These are phyloP conservation scores for Sebastes matsubarae DNA, from an alignment of 2,797 vertebrate genomes.

Conservation along the genomic window DNA sequence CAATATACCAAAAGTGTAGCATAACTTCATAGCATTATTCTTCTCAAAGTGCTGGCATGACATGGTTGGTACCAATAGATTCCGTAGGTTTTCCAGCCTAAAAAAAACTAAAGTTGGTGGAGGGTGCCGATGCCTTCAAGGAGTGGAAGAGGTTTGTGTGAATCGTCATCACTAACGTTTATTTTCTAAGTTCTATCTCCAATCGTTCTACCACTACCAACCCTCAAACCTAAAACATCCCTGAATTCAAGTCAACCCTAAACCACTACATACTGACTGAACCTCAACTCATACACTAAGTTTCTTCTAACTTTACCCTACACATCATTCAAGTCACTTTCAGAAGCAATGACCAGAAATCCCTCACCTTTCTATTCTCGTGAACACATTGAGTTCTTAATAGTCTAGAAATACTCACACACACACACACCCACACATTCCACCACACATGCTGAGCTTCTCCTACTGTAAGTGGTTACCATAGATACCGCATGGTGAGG, in stretches of 20 bases:
- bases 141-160: neutral
- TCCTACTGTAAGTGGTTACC: slow-evolving; percentile 81
- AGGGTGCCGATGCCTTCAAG: too few relatives aligned
- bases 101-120: too few relatives aligned
- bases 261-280: neutral
- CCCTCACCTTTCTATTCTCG: slow-evolving; percentile 29
- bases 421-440: slow-evolving; percentile 39
- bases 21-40: too few relatives aligned
- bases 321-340: neutral
- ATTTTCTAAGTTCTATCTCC: neutral
- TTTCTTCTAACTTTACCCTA: neutral
- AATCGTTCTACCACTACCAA: neutral
- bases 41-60: rapidly evolving
- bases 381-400: slow-evolving; percentile 42
- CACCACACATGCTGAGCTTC: slow-evolving; percentile 63
- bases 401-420: slow-evolving; percentile 26
- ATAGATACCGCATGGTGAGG: slow-evolving; percentile 78
- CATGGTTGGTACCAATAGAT: too few relatives aligned
- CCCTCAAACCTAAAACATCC: neutral
- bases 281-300: neutral
- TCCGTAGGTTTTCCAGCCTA: too few relatives aligned
- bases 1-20: too few relatives aligned
- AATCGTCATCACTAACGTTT: neutral
- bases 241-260: neutral
- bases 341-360: slow-evolving; percentile 6